A percentile compares a stretch with the other conserved stretches of the same genome.
Evolutionary conservation across 2,113 vertebrate species (phyloP).

Genomic region (Stigmatopora argus): DNA sequence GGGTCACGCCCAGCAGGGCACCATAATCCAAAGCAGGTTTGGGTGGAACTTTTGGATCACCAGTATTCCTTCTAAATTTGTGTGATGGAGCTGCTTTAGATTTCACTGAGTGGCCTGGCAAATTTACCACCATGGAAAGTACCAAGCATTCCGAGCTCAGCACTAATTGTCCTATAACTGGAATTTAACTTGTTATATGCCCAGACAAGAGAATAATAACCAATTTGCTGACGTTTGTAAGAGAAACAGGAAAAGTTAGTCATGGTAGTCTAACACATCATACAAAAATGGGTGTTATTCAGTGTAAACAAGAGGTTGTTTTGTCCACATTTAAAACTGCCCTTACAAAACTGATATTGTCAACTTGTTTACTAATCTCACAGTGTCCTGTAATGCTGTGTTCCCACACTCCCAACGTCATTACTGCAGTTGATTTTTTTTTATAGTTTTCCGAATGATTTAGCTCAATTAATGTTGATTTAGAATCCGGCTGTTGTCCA

Average conservation of each 20-base stretch:
- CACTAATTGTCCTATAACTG: not conserved
- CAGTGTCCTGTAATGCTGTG: not conserved
- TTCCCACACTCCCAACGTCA: not conserved
- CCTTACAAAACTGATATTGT: not conserved
- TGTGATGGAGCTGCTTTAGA: constrained; percentile 15
- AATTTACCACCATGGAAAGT: constrained; percentile 20
- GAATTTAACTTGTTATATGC: not conserved
- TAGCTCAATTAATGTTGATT: no score
- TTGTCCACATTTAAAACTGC: not conserved
- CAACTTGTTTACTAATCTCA: not conserved
- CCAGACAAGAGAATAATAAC: not conserved
- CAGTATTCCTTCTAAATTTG: constrained; percentile 10
- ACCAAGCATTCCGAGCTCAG: constrained; percentile 5
- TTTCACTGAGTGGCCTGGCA: constrained; percentile 1
- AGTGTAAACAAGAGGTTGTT: constrained; percentile 3
- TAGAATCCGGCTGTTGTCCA: no score
- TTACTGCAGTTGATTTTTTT: not conserved
- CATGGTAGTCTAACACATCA: not conserved
- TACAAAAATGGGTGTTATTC: not conserved
- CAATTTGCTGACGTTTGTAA: not conserved
- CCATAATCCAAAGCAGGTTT: constrained; percentile 26
- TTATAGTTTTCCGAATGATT: no score
- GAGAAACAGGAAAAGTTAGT: constrained; percentile 1
- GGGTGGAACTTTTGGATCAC: constrained; percentile 23
- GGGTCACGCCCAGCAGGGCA: constrained; percentile 17